Evolutionary conservation across 2,888 invertebrate genomes (phyloP).

Genomic region (Melipona bicolor): DNA sequence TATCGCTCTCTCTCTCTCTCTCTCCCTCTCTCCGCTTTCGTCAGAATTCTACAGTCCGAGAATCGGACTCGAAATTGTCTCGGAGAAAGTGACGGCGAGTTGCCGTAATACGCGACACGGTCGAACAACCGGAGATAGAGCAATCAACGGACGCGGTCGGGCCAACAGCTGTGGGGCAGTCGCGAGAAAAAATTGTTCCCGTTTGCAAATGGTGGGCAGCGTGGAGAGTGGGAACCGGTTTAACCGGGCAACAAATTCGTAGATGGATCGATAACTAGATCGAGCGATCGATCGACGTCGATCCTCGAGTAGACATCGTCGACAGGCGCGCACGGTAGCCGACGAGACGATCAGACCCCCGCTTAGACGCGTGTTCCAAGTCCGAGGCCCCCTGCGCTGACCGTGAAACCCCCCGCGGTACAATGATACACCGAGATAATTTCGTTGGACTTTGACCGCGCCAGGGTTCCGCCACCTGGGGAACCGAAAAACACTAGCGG

Average conservation of each 20-base stretch:
- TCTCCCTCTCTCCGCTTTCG: background rate
- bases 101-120: background rate
- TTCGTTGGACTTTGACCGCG: conserved; percentile 73
- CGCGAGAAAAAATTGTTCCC: conserved; percentile 31
- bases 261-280: conserved; percentile 41
- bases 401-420: conserved; percentile 79
- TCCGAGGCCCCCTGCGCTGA: conserved; percentile 57
- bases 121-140: conserved; percentile 16
- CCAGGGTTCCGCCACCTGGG: conserved; percentile 78
- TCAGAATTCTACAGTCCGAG: background rate
- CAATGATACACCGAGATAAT: conserved; percentile 76
- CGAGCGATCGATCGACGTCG: conserved; percentile 44
- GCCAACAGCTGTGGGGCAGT: conserved; percentile 15
- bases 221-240: conserved; percentile 39
- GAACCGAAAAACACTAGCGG: conserved; percentile 59
- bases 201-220: conserved; percentile 32
- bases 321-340: conserved; percentile 68
- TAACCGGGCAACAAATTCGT: conserved; percentile 35
- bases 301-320: conserved; percentile 23
- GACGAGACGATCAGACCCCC: conserved; percentile 71
- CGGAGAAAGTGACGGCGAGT: background rate
- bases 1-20: no score
- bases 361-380: conserved; percentile 61
- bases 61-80: background rate
- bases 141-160: conserved; percentile 10